These are phyloP conservation scores for Oligia latruncula DNA, from an alignment of 2,888 invertebrate species.

Conservation along the genomic window DNA sequence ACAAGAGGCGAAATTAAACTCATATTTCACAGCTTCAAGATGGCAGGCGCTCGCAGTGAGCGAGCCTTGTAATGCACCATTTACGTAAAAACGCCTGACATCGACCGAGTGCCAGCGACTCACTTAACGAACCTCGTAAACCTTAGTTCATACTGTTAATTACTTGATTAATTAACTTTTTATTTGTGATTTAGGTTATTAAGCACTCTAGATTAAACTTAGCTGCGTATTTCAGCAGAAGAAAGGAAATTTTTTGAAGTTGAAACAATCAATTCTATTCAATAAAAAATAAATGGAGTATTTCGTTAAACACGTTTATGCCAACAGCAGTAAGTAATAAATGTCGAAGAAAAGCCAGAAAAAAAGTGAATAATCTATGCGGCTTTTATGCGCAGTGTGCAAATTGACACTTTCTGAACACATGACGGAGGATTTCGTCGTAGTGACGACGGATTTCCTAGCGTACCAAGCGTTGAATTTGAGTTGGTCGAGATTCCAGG, in stretches of 20 bases:
- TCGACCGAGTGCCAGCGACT: conserved; percentile 43
- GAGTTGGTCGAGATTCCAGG: conserved; percentile 13
- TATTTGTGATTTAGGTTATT: conserved; percentile 1
- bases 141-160: conserved; percentile 21
- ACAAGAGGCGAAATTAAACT: conserved; percentile 75
- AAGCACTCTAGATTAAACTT: not conserved
- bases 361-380: not conserved
- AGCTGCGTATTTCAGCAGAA: not conserved
- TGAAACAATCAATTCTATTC: not conserved
- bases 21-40: conserved; percentile 70
- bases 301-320: not conserved
- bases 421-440: conserved; percentile 2
- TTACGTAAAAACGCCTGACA: conserved; percentile 57
- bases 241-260: not conserved
- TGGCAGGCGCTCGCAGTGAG: conserved; percentile 52
- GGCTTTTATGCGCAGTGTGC: not conserved
- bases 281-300: not conserved
- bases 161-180: conserved; percentile 1
- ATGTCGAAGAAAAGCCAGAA: not conserved
- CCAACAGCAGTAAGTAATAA: not conserved
- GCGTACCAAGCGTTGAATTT: conserved; percentile 5
- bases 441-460: conserved; percentile 1
- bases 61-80: conserved; percentile 56
- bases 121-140: conserved; percentile 38
- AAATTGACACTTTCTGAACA: conserved; percentile 26